Evolutionary conservation across 2,113 vertebrate species (phyloP), one percentile per base, ranked within the genome.

Genomic region (Nibea coibor): DNA sequence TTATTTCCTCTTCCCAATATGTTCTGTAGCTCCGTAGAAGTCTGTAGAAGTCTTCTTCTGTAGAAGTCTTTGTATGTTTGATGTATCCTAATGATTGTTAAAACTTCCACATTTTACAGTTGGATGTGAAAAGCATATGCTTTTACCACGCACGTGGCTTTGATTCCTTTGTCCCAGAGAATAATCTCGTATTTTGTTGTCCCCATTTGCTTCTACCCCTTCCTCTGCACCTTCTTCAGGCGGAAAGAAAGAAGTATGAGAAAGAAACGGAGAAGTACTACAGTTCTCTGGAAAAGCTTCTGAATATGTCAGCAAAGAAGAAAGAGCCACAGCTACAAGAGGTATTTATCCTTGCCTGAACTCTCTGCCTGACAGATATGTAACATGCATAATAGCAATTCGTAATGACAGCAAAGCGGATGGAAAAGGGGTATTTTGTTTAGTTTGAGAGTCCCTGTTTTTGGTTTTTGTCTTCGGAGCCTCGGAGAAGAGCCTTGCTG

Each of bases 181-280:
- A 15, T 70, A 45, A 72, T 56, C 7, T 17, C 4, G 5, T 75
- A 4, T 75, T 77, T 68, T 61, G 5, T 75, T 70, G 7, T 56
- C 11, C 62, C 17, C 19, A 43, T 59, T 2, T 72, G 20, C 22
- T 51, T 72, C 63, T n/a, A 3, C 20, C 50, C n/a, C 14, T 42
- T 62, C 28, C 9, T 2, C 56, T 66, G 20, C 19, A 8, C 24
- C 31, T 74, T 80, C 90, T 90, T 1, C 75, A 99, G 98, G 96
- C 97, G 80, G 97, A 97, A 90, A 98, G 97, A 90, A 99, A 99
- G 93, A 97, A 93, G 87, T 99, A 97, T 83, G 98, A 99, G 93
- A 99, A 99, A 91, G 97, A 99, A 89, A 99, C 98, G 0, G 98
- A 99, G 84, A 99, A 97, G 84, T 99, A 99, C 92, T 99, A 99